Conservation (phyloP, 2,797 vertebrate genomes). For the Melopsittacus undulatus region DNA sequence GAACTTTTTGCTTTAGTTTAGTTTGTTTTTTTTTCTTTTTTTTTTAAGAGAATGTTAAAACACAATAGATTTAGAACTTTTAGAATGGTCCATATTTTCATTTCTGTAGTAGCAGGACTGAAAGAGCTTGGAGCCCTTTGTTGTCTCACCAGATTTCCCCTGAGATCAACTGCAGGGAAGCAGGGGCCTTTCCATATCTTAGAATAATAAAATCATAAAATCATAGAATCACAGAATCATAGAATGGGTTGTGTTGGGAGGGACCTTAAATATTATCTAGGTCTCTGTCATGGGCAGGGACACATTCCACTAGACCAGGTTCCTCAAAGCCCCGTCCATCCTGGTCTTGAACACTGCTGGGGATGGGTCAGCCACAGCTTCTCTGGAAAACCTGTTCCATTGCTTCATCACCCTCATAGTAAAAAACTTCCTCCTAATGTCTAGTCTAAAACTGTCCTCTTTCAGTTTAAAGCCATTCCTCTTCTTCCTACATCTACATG, state of each 20-base stretch:
- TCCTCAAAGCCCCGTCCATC: background rate
- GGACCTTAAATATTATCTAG: background rate
- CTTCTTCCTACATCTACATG: background rate
- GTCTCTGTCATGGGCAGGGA: background rate
- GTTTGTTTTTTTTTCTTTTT: background rate
- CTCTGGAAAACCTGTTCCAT: background rate
- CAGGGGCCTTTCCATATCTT: background rate
- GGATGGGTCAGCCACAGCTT: background rate
- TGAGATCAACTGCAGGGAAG: rapidly evolving
- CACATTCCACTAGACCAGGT: background rate
- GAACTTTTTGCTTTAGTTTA: background rate
- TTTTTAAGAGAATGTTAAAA: background rate
- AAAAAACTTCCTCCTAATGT: background rate
- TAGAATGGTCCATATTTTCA: background rate
- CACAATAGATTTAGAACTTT: background rate
- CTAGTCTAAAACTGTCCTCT: background rate
- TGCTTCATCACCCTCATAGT: background rate
- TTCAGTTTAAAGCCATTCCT: background rate
- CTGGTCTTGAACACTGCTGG: background rate
- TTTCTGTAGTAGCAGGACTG: background rate
- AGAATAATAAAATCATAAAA: background rate
- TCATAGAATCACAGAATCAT: background rate
- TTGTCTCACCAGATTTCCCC: background rate
- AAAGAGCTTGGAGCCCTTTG: background rate
- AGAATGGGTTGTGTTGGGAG: background rate